A percentile compares a stretch with the other conserved stretches of the same genome.
Evolutionary conservation across 2,113 vertebrate species (phyloP).

Genomic region (Phrynocephalus versicolor): DNA sequence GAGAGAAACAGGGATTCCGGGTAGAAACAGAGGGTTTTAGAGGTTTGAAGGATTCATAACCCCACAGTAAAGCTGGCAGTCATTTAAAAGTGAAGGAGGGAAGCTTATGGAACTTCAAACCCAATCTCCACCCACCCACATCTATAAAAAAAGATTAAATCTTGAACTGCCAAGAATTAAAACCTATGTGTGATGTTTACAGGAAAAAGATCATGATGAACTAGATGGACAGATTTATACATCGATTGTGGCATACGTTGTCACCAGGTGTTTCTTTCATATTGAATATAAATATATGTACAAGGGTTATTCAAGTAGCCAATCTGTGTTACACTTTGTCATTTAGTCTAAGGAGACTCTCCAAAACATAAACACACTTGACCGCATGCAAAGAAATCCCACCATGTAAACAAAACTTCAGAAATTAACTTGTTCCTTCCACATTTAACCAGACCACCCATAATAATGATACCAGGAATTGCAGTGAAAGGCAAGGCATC

Average conservation of each 20-base stretch:
- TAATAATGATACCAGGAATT: conserved; percentile 27
- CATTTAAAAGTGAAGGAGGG: background rate
- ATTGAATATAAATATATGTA: conserved; percentile 11
- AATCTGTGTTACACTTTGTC: conserved; percentile 22
- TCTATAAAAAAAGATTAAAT: background rate
- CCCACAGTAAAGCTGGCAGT: conserved; percentile 10
- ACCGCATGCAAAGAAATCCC: conserved; percentile 27
- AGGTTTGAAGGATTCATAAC: background rate
- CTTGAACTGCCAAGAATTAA: conserved; percentile 32
- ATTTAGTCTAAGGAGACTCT: conserved; percentile 29
- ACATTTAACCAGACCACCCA: conserved; percentile 14
- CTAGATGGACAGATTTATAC: conserved; percentile 30
- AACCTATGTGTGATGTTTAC: background rate
- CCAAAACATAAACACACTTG: conserved; percentile 32
- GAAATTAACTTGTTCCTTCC: conserved; percentile 27
- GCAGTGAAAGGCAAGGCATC: conserved; percentile 1
- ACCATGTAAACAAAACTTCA: conserved; percentile 15
- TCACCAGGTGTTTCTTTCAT: conserved; percentile 24
- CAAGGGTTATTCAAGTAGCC: background rate
- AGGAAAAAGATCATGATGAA: background rate
- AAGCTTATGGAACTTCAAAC: conserved; percentile 11
- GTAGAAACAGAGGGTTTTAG: background rate
- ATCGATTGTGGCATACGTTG: conserved; percentile 10
- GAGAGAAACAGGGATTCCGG: background rate
- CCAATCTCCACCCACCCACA: background rate